phyloP scores from a whole-genome alignment of 1,140 invertebrate genomes.

The Drosophila littoralis region DNA sequence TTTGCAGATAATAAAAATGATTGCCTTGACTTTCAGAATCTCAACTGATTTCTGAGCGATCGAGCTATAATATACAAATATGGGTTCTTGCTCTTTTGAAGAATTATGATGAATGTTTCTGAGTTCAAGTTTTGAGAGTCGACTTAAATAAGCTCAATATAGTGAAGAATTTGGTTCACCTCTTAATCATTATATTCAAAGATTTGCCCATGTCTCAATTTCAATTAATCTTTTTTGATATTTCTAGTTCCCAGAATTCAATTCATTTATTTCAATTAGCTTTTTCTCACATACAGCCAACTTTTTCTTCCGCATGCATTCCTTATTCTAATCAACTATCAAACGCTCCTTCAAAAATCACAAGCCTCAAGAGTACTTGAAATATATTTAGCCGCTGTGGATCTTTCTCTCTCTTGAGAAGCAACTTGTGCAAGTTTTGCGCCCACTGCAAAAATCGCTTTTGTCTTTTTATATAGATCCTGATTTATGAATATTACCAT shows the following conservation, averaged over 20 bases:
- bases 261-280: conserved; percentile 13
- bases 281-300: background rate
- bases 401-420: no score
- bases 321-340: conserved; percentile 24
- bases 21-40: no score
- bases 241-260: background rate
- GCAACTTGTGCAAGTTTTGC: conserved; percentile 47
- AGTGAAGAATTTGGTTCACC: no score
- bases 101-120: no score
- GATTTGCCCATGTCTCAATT: background rate
- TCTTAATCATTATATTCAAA: no score
- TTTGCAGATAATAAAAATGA: no score
- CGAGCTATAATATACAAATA: no score
- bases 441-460: conserved; percentile 67
- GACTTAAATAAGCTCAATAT: no score
- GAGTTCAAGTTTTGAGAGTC: no score
- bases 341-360: conserved; percentile 11
- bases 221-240: conserved; percentile 4
- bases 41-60: no score
- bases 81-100: no score
- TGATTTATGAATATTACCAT: conserved; percentile 79
- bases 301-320: background rate
- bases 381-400: background rate
- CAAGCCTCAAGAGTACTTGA: background rate
- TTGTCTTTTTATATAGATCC: conserved; percentile 65